These are phyloP conservation scores for Orchesella flavescens DNA, from an alignment of 2,888 invertebrate species.

Conservation along the genomic window DNA sequence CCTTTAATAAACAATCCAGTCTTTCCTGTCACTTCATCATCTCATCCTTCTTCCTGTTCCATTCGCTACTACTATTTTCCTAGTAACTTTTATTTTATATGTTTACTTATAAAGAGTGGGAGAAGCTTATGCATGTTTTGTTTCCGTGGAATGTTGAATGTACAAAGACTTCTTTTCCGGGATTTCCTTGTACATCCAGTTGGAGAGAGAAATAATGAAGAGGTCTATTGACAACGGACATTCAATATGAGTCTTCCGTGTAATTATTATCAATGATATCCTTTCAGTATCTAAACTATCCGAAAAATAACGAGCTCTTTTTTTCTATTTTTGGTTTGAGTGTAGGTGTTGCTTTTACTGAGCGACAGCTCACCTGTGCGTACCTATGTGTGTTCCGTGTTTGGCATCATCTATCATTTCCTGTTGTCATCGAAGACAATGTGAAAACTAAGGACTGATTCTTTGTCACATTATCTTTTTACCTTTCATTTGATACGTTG, in stretches of 20 bases:
- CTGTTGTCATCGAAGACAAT: too few species aligned
- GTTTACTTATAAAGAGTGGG: background rate
- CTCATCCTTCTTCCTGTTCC: slow-evolving; percentile 20
- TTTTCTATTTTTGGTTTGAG: background rate
- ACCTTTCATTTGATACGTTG: too few species aligned
- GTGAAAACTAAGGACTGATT: too few species aligned
- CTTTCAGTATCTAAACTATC: too few species aligned
- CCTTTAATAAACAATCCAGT: slow-evolving; percentile 46
- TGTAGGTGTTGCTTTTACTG: background rate
- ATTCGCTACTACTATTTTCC: slow-evolving; percentile 20
- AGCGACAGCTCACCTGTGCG: too few species aligned
- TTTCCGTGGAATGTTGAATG: background rate
- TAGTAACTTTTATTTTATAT: background rate
- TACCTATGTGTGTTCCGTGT: too few species aligned
- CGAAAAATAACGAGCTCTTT: background rate
- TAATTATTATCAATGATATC: slow-evolving; percentile 24
- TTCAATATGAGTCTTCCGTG: background rate
- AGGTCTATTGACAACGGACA: slow-evolving; percentile 44
- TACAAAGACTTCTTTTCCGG: background rate
- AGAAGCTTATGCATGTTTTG: background rate
- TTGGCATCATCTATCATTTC: too few species aligned
- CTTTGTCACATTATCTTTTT: too few species aligned
- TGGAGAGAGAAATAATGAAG: background rate
- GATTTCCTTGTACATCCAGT: background rate
- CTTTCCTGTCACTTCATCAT: slow-evolving; percentile 53